phyloP scores from a whole-genome alignment of 1,140 invertebrate species.

The Armadillidium nasatum region DNA sequence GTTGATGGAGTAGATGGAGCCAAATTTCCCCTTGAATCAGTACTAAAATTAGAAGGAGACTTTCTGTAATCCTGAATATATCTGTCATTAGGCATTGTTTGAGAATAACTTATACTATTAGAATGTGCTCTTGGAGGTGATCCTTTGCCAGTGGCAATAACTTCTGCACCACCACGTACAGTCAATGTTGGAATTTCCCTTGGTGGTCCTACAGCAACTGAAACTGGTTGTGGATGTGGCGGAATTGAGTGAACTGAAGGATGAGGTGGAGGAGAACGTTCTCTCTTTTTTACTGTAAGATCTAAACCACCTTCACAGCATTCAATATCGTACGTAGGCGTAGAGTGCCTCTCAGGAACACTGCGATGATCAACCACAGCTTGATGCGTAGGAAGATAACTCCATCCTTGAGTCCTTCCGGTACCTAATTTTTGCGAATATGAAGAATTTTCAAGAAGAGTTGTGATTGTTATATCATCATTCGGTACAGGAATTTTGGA shows the following conservation, averaged over 20 bases:
- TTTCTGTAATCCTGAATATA: constrained; percentile 31
- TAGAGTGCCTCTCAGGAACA: background rate
- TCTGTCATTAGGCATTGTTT: constrained; percentile 30
- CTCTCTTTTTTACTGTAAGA: constrained; percentile 42
- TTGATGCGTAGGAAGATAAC: background rate
- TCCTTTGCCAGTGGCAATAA: constrained; percentile 38
- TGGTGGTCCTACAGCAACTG: background rate
- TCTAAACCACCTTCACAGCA: constrained; percentile 38
- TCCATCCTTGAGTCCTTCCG: background rate
- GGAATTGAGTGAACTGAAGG: constrained; percentile 20
- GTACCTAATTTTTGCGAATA: background rate
- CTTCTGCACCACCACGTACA: constrained; percentile 38
- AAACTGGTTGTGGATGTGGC: background rate
- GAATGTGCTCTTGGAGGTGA: constrained; percentile 39
- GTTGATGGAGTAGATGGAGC: constrained; percentile 31
- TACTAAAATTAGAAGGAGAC: constrained; percentile 40
- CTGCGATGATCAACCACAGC: background rate
- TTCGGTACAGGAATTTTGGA: background rate
- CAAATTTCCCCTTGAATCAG: constrained; percentile 30
- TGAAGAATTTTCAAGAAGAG: constrained; percentile 9
- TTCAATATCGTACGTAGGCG: background rate
- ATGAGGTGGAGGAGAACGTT: constrained; percentile 30
- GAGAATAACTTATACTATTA: constrained; percentile 37
- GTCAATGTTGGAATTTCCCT: constrained; percentile 29
- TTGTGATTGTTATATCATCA: background rate